These are phyloP conservation scores for Meles meles DNA, from an alignment of 2,113 vertebrate species.

Conservation along the genomic window DNA sequence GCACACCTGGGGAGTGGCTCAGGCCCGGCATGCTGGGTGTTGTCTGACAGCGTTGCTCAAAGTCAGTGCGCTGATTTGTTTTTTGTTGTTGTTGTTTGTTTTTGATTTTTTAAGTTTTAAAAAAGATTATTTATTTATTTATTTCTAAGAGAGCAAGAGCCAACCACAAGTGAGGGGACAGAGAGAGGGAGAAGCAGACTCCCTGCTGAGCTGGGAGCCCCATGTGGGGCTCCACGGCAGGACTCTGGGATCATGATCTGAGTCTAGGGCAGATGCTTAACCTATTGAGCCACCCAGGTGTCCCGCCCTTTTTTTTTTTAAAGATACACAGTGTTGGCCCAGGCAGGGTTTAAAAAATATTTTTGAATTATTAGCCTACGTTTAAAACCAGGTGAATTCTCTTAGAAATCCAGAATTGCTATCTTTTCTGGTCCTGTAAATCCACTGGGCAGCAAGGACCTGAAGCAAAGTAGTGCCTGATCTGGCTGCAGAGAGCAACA, in stretches of 20 bases:
- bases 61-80: background rate
- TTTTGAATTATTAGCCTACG: background rate
- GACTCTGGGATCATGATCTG: too few relatives aligned
- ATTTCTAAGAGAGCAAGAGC: too few relatives aligned
- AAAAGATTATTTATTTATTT: too few relatives aligned
- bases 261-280: too few relatives aligned
- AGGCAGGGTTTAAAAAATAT: background rate
- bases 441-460: background rate
- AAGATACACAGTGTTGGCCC: background rate
- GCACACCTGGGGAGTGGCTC: background rate
- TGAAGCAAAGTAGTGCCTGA: background rate
- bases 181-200: too few relatives aligned
- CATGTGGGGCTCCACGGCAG: too few relatives aligned
- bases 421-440: background rate
- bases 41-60: background rate
- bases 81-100: too few relatives aligned
- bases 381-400: background rate
- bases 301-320: background rate
- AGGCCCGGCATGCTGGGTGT: rapidly evolving
- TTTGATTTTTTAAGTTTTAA: too few relatives aligned
- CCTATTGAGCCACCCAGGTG: too few relatives aligned
- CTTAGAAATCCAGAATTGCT: background rate
- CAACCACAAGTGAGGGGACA: too few relatives aligned
- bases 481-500: background rate
- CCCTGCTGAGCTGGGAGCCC: too few relatives aligned